Base-by-base conservation (phyloP, 2,888 invertebrate genomes). In the Cerastis rubricosa region DNA sequence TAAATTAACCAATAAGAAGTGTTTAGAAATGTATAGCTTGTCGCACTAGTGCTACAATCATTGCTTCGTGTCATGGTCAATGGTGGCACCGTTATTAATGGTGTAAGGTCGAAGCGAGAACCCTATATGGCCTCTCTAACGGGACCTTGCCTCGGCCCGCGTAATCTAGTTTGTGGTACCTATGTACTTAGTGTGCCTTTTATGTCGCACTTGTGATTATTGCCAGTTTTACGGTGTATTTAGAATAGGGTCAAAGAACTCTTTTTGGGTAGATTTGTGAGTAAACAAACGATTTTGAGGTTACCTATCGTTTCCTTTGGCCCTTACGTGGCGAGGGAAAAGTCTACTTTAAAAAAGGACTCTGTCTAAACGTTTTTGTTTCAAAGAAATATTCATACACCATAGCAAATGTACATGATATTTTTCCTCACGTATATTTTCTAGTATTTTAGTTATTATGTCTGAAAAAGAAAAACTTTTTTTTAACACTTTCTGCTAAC, bases 91-190 rank as follows among this genome's bases (percentile, higher is more conserved):
- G 87, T 82, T 86, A 87, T 78, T 83, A 87, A 87, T 88, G 87
- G 83, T 76, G 78, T 90, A 91, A 90, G 89, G 89, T 89, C 88
- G 83, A 49, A 45, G n/a, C 59, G 86, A 74, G 83, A 88, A 90
- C 90, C 92, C 91, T 92, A 90, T 87, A 87, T 63, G 91, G 91
- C 90, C 87, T 63, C 91, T 83, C 86, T 89, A 86, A 86, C 87
- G 84, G 88, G 71, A 88, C 87, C 86, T 87, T 77, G 82, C 69
- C 85, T 86, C 78, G 69, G 83, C 82, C 87, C 78, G 73, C 73
- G 85, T 87, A 88, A 87, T 88, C 89, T 85, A 86, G 83, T 85
- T 85, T 75, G 80, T 78, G 66, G 81, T 78, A 78, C 73, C 57
- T 76, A 70, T 47, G 76, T 78, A 80, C 78, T 75, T 71, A 71